Evolutionary conservation across 2,113 vertebrate species (phyloP), one percentile per base, ranked within the genome.

Genomic region (Acrocephalus kingi): DNA sequence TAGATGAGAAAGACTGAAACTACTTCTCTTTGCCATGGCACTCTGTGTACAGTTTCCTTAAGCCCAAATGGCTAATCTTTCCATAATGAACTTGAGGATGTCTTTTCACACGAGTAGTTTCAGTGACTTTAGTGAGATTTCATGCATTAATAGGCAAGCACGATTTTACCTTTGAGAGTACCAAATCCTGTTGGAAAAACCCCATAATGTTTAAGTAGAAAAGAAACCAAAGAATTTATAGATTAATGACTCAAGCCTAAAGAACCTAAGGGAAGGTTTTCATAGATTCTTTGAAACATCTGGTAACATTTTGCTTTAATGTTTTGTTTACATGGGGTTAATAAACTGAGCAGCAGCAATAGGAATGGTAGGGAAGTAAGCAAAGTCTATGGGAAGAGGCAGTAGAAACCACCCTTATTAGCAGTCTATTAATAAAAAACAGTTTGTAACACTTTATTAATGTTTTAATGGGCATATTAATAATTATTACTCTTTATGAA

Each of bases 281-380:
- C 76, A 72, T 90, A 64, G 90, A 85, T 89, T 85, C 64, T 90
- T 91, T 95, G 52, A 86, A 96, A 95, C 95, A 96, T 97, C 94
- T 92, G 91, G 90, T 96, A 97, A 78, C 85, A 84, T 91, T 96
- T 95, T 92, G 73, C 92, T 81, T 94, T 93, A 95, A 86, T 88
- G 79, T 90, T 93, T 45, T 94, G 92, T 96, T 96, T 97, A 95
- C 83, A 52, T 84, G 88, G 85, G 90, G 85, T 96, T 95, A 94
- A 96, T 90, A 92, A 95, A 90, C 80, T 78, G 90, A 93, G 45
- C 77, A 86, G 39, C 48, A 35, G 75, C 62, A 80, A 82, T 15
- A 95, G 46, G 61, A 92, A 62, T 56, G 37, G 68, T 67, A 77
- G 55, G 25, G 78, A 83, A 76, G 55, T 37, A 74, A 86, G 88